Evolutionary conservation across 1,140 invertebrate species (phyloP), one percentile per base, ranked within the genome.

Genomic region (Mya arenaria): DNA sequence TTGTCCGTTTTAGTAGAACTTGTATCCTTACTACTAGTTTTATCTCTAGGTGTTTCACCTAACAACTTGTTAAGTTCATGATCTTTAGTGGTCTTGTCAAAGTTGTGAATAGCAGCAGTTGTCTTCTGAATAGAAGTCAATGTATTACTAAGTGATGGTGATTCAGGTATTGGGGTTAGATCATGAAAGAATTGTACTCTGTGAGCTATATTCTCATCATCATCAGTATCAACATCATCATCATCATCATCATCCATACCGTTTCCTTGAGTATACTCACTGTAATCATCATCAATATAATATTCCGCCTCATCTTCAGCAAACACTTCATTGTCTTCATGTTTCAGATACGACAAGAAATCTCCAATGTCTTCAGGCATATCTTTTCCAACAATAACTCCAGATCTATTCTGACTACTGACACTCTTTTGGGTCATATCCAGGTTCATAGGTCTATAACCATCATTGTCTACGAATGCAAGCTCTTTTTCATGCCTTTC

Each of bases 131-230:
- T 23, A 56, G 82, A 39, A 44, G 75, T 44, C 34, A 44, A 28
- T 39, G 73, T 77, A n/a, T 83, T 62, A 19, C 78, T 74, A 5
- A 89, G 41, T 30, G 87, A 87, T 0, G 87, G 89, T 30, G 86
- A 85, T 74, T 90, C 89, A 32, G 90, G 89, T 13, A 90, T 90
- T 30, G 90, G 86, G 13, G 86, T 90, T 13, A 89, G 79, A 30
- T 87, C 86, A 10, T 85, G 73, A 30, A 88, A 66, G 25, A 85
- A 39, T 30, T 85, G 83, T 23, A 86, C 83, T 69, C 77, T 77
- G 17, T 73, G 63, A 25, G 75, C 58, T 41, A 72, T 41, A 63
- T 75, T 30, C 15, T 63, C 71, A 65, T 71, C 69, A 32, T 55
- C 32, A 15, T 65, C 62, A 37, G 58, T 69, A 39, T 72, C 60